Base-by-base conservation (phyloP, 2,888 invertebrate species). In the Brassicogethes aeneus region DNA sequence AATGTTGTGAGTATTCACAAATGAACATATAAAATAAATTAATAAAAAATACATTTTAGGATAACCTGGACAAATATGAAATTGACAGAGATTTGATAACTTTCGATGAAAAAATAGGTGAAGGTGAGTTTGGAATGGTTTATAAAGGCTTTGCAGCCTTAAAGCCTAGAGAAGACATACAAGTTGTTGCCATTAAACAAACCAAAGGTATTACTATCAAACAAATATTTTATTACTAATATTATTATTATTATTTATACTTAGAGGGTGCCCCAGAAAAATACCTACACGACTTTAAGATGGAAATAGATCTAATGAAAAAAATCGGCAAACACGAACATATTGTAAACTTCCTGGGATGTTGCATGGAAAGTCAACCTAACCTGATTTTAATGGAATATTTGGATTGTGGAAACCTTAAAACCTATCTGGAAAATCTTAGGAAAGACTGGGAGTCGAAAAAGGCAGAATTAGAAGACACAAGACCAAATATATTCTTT, bases 221-320 rank as follows among this genome's bases (percentile, higher is more conserved):
- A 16, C 35, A 40, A 17, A 14, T 37, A 34, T 34, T 15, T 13
- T 17, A 16, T 8, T 35, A 23, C 5, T 23, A 15, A 13, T 32
- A 13, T 7, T 33, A 37, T 10, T 33, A 34, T 37, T 33, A 34
- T n/a, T 10, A n/a, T 33, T 32, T 5, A 8, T 17, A 17, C 12
- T 10, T 17, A 36, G 81, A 73, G 41, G 65, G 71, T 48, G 75
- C 76, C 1, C 63, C 73, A 1, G 65, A 71, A 8, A 80, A 79
- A 43, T 80, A 79, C 55, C 66, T 74, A 36, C 76, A 78, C 40
- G 85, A 88, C 56, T 82, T 90, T 56, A 69, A 83, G 13, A 74
- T 79, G 0, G 90, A 91, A 68, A 88, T 91, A 15, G 72, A 73
- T 16, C 83, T 84, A 68, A 73, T 89, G 63, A 89, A 87, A 62